phyloP scores from a whole-genome alignment of 2,888 invertebrate genomes.

The Euzetes globulus region DNA sequence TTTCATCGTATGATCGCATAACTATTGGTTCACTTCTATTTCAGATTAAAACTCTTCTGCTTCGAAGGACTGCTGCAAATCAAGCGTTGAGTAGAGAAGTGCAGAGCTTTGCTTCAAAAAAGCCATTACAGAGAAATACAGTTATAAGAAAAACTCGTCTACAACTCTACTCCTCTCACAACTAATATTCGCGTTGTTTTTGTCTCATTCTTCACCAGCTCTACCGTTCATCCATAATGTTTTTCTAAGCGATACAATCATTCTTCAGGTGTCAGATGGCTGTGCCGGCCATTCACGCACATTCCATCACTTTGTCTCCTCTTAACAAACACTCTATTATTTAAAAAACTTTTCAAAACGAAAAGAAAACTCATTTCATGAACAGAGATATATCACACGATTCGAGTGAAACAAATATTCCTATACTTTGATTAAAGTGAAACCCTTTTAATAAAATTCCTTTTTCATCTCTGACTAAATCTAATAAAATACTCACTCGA shows the following conservation, averaged over 20 bases:
- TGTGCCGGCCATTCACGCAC: not conserved
- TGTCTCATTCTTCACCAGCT: not conserved
- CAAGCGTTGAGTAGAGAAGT: conserved; percentile 7
- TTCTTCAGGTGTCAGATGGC: conserved; percentile 13
- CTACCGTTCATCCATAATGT: conserved; percentile 6
- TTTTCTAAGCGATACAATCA: not conserved
- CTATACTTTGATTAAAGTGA: no score
- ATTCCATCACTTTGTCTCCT: not conserved
- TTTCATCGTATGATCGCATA: conserved; percentile 9
- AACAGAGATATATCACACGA: no score
- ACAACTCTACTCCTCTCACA: not conserved
- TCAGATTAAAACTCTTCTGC: conserved; percentile 24
- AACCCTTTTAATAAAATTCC: no score
- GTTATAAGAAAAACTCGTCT: not conserved
- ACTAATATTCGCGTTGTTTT: conserved; percentile 8
- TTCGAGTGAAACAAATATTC: no score
- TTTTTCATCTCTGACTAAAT: no score
- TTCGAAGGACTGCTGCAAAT: conserved; percentile 3
- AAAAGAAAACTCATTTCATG: not conserved
- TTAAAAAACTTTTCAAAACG: not conserved
- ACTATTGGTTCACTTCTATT: conserved; percentile 8
- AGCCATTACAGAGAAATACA: conserved; percentile 4
- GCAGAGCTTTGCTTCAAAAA: conserved; percentile 12
- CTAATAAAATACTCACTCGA: no score
- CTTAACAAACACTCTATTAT: conserved; percentile 1